phyloP scores from a whole-genome alignment of 2,797 vertebrate genomes.

The Channallabes apus region DNA sequence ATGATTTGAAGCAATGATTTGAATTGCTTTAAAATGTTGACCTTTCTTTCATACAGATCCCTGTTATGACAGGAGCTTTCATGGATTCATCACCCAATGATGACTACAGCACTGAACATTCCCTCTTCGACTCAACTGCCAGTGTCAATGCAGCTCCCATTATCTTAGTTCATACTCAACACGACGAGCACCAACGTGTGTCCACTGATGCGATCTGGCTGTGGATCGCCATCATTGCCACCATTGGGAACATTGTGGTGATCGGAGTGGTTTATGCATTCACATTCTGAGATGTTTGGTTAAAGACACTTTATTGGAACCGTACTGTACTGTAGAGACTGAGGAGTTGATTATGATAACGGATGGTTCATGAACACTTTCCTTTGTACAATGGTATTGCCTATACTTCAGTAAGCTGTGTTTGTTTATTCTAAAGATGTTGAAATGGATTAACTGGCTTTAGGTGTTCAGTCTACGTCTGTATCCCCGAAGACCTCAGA shows the following conservation, averaged over 20 bases:
- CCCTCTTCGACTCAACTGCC: constrained; percentile 94
- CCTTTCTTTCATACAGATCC: constrained; percentile 76
- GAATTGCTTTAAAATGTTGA: neutral
- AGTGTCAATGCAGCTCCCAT: constrained; percentile 83
- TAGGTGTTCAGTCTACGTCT: constrained; percentile 59
- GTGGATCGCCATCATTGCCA: constrained; percentile 97
- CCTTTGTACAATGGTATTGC: neutral
- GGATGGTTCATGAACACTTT: constrained; percentile 6
- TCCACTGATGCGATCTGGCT: constrained; percentile 94
- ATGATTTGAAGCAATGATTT: neutral
- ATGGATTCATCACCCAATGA: constrained; percentile 96
- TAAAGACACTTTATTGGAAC: constrained; percentile 2
- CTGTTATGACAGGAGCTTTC: constrained; percentile 96
- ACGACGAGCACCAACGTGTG: constrained; percentile 83
- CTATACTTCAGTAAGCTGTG: neutral
- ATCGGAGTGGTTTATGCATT: constrained; percentile 95
- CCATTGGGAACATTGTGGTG: constrained; percentile 97
- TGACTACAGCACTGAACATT: constrained; percentile 93
- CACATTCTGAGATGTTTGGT: constrained; percentile 80
- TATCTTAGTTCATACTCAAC: constrained; percentile 76
- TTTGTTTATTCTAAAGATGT: constrained; percentile 53
- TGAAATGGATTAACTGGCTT: constrained; percentile 60
- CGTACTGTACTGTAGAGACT: neutral
- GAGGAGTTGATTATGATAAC: neutral
- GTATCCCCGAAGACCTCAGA: constrained; percentile 57